These are phyloP conservation scores for Garra rufa DNA, from an alignment of 2,113 vertebrate genomes.

Conservation along the genomic window DNA sequence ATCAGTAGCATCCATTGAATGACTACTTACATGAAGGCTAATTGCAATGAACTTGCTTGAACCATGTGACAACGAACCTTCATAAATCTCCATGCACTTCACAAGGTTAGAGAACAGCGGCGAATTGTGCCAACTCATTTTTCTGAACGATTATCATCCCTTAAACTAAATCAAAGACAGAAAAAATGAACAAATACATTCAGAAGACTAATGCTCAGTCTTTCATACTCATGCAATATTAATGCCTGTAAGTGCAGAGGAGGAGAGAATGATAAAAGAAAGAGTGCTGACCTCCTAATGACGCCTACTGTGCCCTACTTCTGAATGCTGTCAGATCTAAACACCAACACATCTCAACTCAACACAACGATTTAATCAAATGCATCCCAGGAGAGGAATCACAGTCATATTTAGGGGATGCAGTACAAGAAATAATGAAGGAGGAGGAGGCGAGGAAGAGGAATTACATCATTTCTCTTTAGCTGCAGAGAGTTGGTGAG, in stretches of 20 bases:
- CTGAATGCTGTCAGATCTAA: background rate
- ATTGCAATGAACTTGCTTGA: background rate
- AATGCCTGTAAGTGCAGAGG: slow-evolving; percentile 6
- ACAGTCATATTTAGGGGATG: background rate
- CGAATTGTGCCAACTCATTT: background rate
- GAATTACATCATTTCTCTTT: slow-evolving; percentile 13
- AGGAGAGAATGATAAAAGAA: background rate
- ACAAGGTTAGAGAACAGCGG: background rate
- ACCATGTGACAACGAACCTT: background rate
- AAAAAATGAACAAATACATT: background rate
- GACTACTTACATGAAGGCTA: background rate
- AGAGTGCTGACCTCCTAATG: slow-evolving; percentile 10
- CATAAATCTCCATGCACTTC: background rate
- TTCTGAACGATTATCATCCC: too few species aligned
- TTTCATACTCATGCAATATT: background rate
- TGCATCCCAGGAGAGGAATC: background rate
- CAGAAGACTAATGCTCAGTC: background rate
- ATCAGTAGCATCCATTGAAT: background rate
- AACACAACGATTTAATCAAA: background rate
- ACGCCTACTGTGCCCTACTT: slow-evolving; percentile 9
- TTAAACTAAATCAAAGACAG: background rate
- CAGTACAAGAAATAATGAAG: slow-evolving; percentile 6
- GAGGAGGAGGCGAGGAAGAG: background rate
- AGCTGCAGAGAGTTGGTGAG: slow-evolving; percentile 10
- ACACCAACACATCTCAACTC: background rate